phyloP scores from a whole-genome alignment of 1,140 invertebrate genomes.

The Trialeurodes vaporariorum region DNA sequence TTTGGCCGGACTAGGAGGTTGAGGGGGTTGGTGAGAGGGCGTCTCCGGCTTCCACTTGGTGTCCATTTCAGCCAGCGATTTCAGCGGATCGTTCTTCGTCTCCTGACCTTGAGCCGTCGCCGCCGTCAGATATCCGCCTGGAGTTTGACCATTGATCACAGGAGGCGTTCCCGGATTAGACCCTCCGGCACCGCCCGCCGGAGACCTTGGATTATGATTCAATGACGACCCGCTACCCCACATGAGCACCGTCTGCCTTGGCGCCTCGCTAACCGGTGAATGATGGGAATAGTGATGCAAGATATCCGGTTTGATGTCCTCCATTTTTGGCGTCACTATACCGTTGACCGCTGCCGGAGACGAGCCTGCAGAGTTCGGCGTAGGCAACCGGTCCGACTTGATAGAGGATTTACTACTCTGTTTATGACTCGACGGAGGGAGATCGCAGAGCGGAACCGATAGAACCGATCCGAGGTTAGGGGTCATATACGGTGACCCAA shows the following conservation, averaged over 20 bases:
- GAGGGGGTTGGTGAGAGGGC: slow-evolving; percentile 33
- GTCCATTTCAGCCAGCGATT: slow-evolving; percentile 47
- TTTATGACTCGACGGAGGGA: slow-evolving; percentile 15
- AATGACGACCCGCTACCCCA: slow-evolving; percentile 48
- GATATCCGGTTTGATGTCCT: slow-evolving; percentile 46
- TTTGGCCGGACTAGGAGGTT: slow-evolving; percentile 10
- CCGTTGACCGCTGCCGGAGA: slow-evolving; percentile 41
- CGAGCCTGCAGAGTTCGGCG: slow-evolving; percentile 42
- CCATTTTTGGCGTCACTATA: slow-evolving; percentile 48
- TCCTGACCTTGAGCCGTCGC: slow-evolving; percentile 22
- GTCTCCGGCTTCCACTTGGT: slow-evolving; percentile 38
- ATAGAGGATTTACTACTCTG: slow-evolving; percentile 14
- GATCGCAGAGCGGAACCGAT: slow-evolving; percentile 29
- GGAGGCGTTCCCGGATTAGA: slow-evolving; percentile 19
- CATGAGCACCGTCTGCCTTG: slow-evolving; percentile 74
- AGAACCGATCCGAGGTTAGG: slow-evolving; percentile 26
- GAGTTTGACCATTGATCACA: slow-evolving; percentile 19
- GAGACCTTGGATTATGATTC: slow-evolving; percentile 33
- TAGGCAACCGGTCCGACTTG: slow-evolving; percentile 38
- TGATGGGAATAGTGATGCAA: slow-evolving; percentile 39
- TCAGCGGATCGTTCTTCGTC: slow-evolving; percentile 38
- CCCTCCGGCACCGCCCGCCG: slow-evolving; percentile 6
- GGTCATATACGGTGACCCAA: slow-evolving; percentile 29
- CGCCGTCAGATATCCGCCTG: slow-evolving; percentile 17
- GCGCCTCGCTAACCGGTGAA: slow-evolving; percentile 38